Base-by-base conservation (phyloP, 2,113 vertebrate species). In the Mormoops blainvillei region DNA sequence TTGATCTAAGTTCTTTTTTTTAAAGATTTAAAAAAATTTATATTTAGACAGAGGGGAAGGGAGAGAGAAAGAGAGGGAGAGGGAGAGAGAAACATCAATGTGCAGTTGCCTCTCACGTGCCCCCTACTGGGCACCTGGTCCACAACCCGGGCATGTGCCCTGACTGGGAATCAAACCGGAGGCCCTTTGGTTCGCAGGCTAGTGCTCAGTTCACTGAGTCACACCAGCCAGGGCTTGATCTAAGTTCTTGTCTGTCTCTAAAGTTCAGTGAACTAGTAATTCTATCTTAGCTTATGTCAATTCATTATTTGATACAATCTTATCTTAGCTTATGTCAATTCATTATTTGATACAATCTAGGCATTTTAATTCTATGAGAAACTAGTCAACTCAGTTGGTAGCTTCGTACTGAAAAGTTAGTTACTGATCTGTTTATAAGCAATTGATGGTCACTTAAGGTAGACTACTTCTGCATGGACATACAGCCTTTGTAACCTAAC, bases 351-450 rank as follows among this genome's bases (percentile, higher is more conserved):
- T 70, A 5, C 16, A 54, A 52, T n/a, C n/a, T n/a, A n/a, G n/a
- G 14, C 31, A 88, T 77, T 77, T 93, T 68, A 94, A 68, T 76
- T 65, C 4, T 74, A 8, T 71, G n/a, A 81, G 77, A 96, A 95
- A 94, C 22, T 8, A 24, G 28, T 71, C 48, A 83, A 70, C 41
- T 89, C n/a, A 52, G 12, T 48, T 26, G 36, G 52, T 56, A 19
- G 9, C 26, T 68, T 94, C 20, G 31, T 43, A 48, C 6, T 58
- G 67, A 78, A 15, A 36, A 45, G 18, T 89, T 61, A 93, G n/a
- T 81, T 68, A n/a, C 48, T 54, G 54, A 12, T 63, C 52, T 61
- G 4, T 81, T 95, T 77, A 52, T 73, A 73, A 81, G 41, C 20
- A 36, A 16, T 4, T 52, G 26, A 58, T 80, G 14, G 26, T 84